These are phyloP conservation scores for Neoarius graeffei DNA, from an alignment of 2,113 vertebrate genomes.

Conservation along the genomic window DNA sequence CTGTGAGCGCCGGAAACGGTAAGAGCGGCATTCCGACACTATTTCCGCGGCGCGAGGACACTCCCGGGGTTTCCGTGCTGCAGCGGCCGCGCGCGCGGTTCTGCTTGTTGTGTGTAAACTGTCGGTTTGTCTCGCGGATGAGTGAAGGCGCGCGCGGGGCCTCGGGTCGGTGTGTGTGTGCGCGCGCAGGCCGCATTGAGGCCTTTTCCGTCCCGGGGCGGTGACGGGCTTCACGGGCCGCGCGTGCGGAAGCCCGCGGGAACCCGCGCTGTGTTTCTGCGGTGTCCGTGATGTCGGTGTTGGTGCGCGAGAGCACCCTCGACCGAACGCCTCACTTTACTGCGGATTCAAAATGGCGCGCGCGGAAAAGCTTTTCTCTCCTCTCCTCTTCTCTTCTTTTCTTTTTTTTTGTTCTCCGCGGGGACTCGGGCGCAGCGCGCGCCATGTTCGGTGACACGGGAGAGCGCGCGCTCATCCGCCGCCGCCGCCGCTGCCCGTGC, in stretches of 20 bases:
- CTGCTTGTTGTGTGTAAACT: neutral
- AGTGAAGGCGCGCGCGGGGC: neutral
- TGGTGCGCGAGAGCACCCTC: neutral
- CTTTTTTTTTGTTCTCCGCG: neutral
- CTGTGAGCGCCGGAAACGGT: neutral
- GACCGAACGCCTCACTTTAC: neutral
- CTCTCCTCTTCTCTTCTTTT: neutral
- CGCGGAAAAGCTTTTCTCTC: slow-evolving; percentile 28
- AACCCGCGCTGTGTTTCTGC: neutral
- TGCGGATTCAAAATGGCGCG: slow-evolving; percentile 43
- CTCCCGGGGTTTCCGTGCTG: neutral
- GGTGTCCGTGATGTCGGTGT: neutral
- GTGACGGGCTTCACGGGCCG: neutral
- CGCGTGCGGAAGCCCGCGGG: neutral
- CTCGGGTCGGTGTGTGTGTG: neutral
- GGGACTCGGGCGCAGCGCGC: neutral
- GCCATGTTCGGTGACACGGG: slow-evolving; percentile 28
- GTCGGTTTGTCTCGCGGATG: neutral
- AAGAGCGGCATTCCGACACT: neutral
- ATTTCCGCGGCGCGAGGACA: neutral
- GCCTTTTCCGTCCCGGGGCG: neutral
- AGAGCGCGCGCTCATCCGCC: neutral
- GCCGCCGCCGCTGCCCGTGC: neutral
- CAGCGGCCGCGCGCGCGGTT: neutral
- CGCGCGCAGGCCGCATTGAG: slow-evolving; percentile 14